A percentile compares a stretch with the other conserved stretches of the same genome.
Evolutionary conservation across 1,140 invertebrate genomes (phyloP).

Genomic region (Procambarus virginalis): DNA sequence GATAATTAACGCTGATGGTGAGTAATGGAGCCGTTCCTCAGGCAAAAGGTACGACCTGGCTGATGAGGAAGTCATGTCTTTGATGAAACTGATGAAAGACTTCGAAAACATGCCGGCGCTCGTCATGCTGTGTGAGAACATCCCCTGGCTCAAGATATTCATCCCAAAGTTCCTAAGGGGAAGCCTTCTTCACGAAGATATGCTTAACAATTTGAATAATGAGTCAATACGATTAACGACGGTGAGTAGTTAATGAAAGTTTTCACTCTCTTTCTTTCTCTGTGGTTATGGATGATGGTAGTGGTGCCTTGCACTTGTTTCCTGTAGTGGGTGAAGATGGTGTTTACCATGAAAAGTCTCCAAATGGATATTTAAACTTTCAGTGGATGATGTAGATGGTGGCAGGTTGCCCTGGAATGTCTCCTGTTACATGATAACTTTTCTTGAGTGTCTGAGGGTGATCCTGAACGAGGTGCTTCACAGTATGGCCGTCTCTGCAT

Average conservation of each 20-base stretch:
- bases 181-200: background rate
- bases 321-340: background rate
- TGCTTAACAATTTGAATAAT: background rate
- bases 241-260: background rate
- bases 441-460: background rate
- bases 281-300: background rate
- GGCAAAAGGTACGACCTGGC: background rate
- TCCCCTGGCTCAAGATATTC: background rate
- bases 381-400: too few species aligned
- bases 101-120: background rate
- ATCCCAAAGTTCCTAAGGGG: conserved; percentile 7
- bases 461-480: background rate
- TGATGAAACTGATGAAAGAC: background rate
- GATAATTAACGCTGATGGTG: background rate
- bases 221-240: background rate
- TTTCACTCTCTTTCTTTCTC: background rate
- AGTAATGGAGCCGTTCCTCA: background rate
- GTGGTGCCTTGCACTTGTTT: background rate
- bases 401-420: background rate
- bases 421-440: background rate
- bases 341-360: background rate
- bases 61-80: background rate
- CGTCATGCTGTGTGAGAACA: background rate
- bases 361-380: too few species aligned
- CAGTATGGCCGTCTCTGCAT: too few species aligned